Base-by-base conservation (phyloP, 1,140 invertebrate species). In the Chrysomallon squamiferum region DNA sequence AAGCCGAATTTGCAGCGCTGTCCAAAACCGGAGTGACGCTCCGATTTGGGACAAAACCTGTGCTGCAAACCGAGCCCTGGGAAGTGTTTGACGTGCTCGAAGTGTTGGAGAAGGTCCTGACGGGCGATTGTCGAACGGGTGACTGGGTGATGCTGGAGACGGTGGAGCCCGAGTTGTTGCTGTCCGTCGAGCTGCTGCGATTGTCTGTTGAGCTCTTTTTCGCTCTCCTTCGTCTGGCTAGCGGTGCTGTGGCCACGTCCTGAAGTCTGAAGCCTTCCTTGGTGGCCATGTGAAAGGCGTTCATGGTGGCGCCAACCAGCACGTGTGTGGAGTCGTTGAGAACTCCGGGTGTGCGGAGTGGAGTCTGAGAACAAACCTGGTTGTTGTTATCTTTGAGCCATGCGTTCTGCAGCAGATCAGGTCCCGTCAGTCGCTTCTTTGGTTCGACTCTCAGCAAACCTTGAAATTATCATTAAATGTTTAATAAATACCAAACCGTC, bases 361-460 rank as follows among this genome's bases (percentile, higher is more conserved):
- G 88, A 2, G 88, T 88, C 63, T 69, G 80, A 50, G 75, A 83
- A 65, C 68, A 76, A 49, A 67, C 85, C 77, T 73, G 83, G 79
- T 38, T 73, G 65, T 69, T 81, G 66, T 67, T 79, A 64, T 65
- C 86, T 66, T 60, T 33, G 29, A 94, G 63, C 93, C 93, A 95
- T 6, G 88, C 83, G 76, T 91, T 90, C 7, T 84, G 80, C 0
- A 88, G 79, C 1, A 95, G 83, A 47, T 92, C 89, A 15, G 75
- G 71, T 81, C 95, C 90, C 30, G 88, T 89, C 5, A 95, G 82
- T 62, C 95, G 86, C 72, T 90, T 88, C 25, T 84, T 86, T 0
- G 94, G 92, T 77, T 96, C 92, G 1, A 95, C 91, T 0, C 91
- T 92, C 27, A 97, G 83, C 27, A 97, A 86, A 13, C 90, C 89